Base-by-base conservation (phyloP, 30 jellyfish, hydroid and myxozoan species). In the Sanderia malayensis region DNA sequence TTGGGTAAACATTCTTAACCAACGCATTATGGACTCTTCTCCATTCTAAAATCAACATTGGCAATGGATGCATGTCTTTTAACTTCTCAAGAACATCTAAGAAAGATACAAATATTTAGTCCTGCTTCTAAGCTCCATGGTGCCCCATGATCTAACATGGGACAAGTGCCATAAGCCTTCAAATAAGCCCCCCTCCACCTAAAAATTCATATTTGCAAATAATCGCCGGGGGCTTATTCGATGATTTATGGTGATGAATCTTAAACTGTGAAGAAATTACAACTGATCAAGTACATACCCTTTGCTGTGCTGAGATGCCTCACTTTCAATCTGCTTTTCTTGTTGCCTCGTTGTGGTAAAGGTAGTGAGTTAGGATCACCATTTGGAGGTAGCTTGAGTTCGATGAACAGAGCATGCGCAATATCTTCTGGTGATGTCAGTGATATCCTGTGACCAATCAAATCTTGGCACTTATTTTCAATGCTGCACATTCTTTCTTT, bases 291-390 rank as follows among this genome's bases (percentile, higher is more conserved):
- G n/a, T 2, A 1, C 69, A 57, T 71, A 80, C 75, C 95, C 84
- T 92, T 84, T 4, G 95, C 87, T 24, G 98, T 92, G 80, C 96
- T 64, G 27, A 92, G 86, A 73, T 81, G 85, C 83, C 67, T 84
- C 62, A 76, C 67, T 58, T 70, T 80, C 7, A 59, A 65, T 44
- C 93, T 73, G 24, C 75, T 46, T 32, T 47, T 24, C 46, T 66
- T 71, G 10, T 59, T 24, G 32, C 92, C 92, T 17, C 66, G 73
- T 68, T 61, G 65, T 25, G 37, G 91, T 21, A 79, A 70, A 2
- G 31, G 55, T 17, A 44, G 59, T 22, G 60, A 79, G n/a, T 85
- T 76, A 17, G 75, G 58, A 22, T 83, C 92, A 17, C 94, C 94
- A 70, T 69, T 58, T 17, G 91, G 87, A 1, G 98, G 98, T 64